Conservation (phyloP, 2,797 vertebrate species). For the Pipistrellus kuhlii region DNA sequence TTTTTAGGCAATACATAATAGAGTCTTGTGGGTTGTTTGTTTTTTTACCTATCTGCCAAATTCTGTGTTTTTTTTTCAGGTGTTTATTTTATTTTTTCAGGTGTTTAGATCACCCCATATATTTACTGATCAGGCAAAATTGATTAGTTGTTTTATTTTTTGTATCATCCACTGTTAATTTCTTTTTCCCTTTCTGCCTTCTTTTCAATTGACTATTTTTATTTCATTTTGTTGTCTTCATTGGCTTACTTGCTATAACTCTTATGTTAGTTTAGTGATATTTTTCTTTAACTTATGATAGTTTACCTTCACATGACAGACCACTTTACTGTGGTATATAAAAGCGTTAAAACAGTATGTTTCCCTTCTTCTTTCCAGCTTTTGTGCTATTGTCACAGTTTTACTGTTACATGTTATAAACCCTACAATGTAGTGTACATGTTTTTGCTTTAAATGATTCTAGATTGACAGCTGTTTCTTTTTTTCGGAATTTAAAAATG, state of each 20-base stretch:
- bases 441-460: background rate
- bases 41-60: too few relatives aligned
- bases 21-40: too few relatives aligned
- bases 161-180: background rate
- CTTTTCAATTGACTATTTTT: background rate
- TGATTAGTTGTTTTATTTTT: slow-evolving; percentile 3
- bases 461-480: background rate
- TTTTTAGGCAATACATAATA: too few relatives aligned
- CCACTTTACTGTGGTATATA: background rate
- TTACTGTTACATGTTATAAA: background rate
- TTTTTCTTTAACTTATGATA: background rate
- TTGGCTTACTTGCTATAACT: background rate
- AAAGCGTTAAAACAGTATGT: background rate
- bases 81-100: background rate
- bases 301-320: background rate
- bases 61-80: too few relatives aligned
- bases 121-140: background rate
- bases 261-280: background rate
- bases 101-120: background rate
- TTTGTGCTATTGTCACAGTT: background rate
- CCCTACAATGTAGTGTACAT: background rate
- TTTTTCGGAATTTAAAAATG: background rate
- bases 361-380: background rate
- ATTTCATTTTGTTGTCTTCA: background rate
- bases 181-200: background rate